phyloP scores from a whole-genome alignment of 2,113 vertebrate species.

The Ceyx cyanopectus region DNA sequence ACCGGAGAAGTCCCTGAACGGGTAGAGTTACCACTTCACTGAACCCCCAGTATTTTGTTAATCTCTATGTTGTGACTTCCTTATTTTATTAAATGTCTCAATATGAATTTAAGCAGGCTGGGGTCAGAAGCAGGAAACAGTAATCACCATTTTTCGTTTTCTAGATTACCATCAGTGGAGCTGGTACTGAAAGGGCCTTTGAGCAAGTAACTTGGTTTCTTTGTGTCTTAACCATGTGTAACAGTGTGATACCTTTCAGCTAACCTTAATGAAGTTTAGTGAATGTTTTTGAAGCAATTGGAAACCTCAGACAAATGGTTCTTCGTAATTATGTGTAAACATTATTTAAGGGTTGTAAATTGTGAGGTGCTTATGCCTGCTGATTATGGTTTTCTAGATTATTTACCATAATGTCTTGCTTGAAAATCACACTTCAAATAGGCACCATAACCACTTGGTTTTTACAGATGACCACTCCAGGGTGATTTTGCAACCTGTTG shows the following conservation, averaged over 20 bases:
- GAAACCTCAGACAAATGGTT: background rate
- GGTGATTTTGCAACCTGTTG: slow-evolving; percentile 97
- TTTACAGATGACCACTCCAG: slow-evolving; percentile 96
- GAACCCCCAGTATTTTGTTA: background rate
- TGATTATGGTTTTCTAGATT: slow-evolving; percentile 11
- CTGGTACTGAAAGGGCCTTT: slow-evolving; percentile 20
- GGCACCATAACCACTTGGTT: slow-evolving; percentile 48
- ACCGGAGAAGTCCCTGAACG: background rate
- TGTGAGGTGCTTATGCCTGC: background rate
- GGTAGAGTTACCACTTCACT: background rate
- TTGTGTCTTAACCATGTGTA: background rate
- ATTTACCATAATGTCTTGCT: background rate
- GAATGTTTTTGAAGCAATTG: background rate
- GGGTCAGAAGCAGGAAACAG: background rate
- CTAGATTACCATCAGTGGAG: background rate
- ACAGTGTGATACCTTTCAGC: background rate
- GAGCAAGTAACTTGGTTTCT: background rate
- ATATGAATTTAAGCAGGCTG: background rate
- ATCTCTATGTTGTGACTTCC: background rate
- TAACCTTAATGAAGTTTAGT: background rate
- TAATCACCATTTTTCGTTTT: slow-evolving; percentile 1
- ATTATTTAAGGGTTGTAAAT: background rate
- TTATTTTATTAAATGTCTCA: background rate
- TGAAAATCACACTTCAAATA: slow-evolving; percentile 26
- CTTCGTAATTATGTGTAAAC: background rate